Conservation (phyloP, 2,888 invertebrate genomes). For the Clitarchus hookeri region DNA sequence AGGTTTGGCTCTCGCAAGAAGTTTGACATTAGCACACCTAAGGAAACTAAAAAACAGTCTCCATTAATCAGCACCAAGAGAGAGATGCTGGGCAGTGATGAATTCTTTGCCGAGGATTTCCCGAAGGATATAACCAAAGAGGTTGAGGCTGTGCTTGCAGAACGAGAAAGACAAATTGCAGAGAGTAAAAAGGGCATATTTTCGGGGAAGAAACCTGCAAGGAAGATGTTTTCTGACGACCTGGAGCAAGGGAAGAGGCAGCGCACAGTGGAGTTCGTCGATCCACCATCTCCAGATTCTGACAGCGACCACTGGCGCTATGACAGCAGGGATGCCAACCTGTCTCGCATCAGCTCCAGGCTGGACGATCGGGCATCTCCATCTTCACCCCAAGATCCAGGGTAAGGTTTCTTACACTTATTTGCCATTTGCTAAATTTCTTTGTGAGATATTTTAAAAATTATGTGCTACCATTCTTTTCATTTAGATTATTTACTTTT, state of each 20-base stretch:
- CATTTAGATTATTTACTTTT: too few relatives aligned
- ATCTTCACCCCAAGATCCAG: conserved; percentile 73
- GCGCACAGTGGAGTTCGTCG: conserved; percentile 16
- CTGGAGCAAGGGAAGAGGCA: conserved; percentile 2
- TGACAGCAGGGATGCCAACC: conserved; percentile 40
- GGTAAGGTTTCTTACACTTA: conserved; percentile 47
- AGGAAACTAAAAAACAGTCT: not conserved
- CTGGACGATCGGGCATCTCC: conserved; percentile 44
- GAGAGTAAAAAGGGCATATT: not conserved
- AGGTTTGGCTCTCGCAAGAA: not conserved
- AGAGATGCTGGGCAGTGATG: not conserved
- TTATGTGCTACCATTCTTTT: too few relatives aligned
- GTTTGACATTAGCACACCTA: too few relatives aligned
- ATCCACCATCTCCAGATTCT: conserved; percentile 26
- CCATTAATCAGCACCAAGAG: not conserved
- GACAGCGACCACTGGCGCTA: conserved; percentile 36
- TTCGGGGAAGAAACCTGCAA: not conserved
- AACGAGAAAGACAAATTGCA: not conserved
- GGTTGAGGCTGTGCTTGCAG: conserved; percentile 22
- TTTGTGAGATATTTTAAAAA: too few relatives aligned
- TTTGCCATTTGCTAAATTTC: too few relatives aligned
- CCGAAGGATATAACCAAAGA: conserved; percentile 24
- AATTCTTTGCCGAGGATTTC: not conserved
- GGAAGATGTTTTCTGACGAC: not conserved
- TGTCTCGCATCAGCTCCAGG: conserved; percentile 16